Evolutionary conservation across 2,797 vertebrate species (phyloP), one percentile per base, ranked within the genome.

Genomic region (Mus minutoides): DNA sequence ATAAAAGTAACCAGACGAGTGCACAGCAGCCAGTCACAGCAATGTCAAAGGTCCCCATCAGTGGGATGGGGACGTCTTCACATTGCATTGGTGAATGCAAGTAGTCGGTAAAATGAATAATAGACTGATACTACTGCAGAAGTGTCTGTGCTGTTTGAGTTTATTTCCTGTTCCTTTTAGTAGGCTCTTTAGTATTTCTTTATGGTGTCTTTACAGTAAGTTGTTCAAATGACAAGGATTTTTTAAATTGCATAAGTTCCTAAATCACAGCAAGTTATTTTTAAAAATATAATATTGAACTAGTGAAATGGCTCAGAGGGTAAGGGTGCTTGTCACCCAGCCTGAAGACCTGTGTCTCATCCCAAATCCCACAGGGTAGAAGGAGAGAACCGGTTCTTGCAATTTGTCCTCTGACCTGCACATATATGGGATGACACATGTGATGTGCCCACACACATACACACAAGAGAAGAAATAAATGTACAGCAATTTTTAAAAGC

Each of bases 171-270:
- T 26, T 95, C 67, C 19, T 22, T 60, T 94, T 2, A 96, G 76
- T 92, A 96, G 64, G 96, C 21, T n/a, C 71, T 37, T 97, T 97
- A 96, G 94, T 11, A 96, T 95, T 67, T 73, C 40, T 96, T 98
- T 96, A 60, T 62, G 94, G 40, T 26, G 78, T 92, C 97, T 87
- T 76, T 85, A 1, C 40, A 69, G 5, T 95, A 96, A 40, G 64
- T 93, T 85, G 76, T 93, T 85, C 80, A 88, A 88, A 34, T 96
- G 76, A 96, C 92, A 96, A 96, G 31, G 52, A 96, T 93, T 97
- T 71, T 71, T 21, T 8, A 31, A 17, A 93, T 85, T 96, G 92
- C 16, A 71, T 6, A 88, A 96, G 80, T 71, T 97, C 91, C 58
- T 62, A 54, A 88, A 52, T 88, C 73, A 34, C 0, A 94, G 24